phyloP scores from a whole-genome alignment of 2,113 vertebrate genomes.

The Alexandromys fortis region DNA sequence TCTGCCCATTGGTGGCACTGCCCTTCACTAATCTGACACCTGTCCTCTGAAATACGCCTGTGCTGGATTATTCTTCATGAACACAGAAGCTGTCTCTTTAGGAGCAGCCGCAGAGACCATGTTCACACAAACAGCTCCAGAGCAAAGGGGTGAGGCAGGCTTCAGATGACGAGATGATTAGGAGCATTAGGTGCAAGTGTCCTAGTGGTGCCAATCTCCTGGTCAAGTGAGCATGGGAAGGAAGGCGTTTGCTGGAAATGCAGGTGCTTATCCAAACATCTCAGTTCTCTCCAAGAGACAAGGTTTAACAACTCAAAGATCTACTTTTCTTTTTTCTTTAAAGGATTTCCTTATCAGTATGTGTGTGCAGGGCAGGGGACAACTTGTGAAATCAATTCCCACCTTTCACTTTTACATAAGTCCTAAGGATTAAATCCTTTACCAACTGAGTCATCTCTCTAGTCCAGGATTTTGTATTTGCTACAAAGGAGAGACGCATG shows the following conservation, averaged over 20 bases:
- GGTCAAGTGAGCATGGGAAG: not conserved
- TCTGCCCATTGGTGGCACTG: not conserved
- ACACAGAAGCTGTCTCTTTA: not conserved
- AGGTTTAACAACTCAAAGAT: constrained; percentile 11
- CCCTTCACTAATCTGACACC: not conserved
- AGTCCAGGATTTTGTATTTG: not conserved
- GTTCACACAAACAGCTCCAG: not conserved
- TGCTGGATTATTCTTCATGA: not conserved
- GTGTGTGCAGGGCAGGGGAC: not conserved
- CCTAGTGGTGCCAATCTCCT: not conserved
- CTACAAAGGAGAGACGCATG: not conserved
- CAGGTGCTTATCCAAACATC: not conserved
- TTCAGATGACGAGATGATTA: not conserved
- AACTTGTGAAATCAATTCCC: not conserved
- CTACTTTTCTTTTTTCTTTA: not conserved
- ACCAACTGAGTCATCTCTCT: not conserved
- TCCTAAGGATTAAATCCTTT: not conserved
- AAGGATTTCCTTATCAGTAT: not conserved
- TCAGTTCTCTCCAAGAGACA: not conserved
- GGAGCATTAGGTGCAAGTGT: not conserved
- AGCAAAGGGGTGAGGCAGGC: not conserved
- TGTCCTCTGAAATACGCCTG: constrained; percentile 1
- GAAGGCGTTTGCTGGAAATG: not conserved
- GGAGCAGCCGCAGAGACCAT: not conserved
- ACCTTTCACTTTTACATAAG: not conserved